Evolutionary conservation across 2,113 vertebrate genomes (phyloP), one percentile per base, ranked within the genome.

Genomic region (Triplophysa tibetana): DNA sequence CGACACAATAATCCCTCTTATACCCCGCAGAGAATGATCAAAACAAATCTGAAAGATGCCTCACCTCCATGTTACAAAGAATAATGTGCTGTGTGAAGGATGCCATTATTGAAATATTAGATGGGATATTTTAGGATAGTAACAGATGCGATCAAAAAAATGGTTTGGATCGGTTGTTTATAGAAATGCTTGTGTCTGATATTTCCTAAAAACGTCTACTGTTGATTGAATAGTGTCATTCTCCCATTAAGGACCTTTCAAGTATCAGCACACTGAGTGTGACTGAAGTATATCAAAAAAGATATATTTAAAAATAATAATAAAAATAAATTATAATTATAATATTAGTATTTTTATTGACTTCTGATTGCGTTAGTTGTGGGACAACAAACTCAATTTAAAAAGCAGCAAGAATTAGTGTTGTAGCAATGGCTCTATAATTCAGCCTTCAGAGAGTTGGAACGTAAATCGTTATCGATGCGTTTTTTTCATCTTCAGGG

Each of bases 1-100:
- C 54, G 3, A 66, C 54, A 64, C 81, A 66, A 67, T 70, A 65
- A 80, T 80, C 38, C n/a, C 75, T 60, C 69, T 74, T 79, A 58
- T 45, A 67, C 21, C 50, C 21, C 29, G 6, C 24, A 69, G 29
- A 64, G 60, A 21, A 73, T 66, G 17, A 72, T 78, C 65, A 54
- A 66, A 69, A 68, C 52, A 84, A 45, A 74, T 23, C 52, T 77
- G 66, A 2, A 67, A 64, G 65, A 65, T 80, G 33, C 33, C 61
- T n/a, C 50, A 58, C 70, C 17, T 58, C 29, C 43, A 9, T 29
- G 67, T 78, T 41, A 78, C 52, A 26, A n/a, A 54, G 17, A 68
- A 70, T 45, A 56, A 70, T 70, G 17, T 43, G 48, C 7, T 75
- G 43, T 68, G 43, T 21, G 67, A 33, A 29, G 29, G 64, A 74